Percentiles rank a stretch among this genome's conserved stretches.
Evolutionary conservation across 1,140 invertebrate species (phyloP).

Genomic region (Nylanderia fulva): DNA sequence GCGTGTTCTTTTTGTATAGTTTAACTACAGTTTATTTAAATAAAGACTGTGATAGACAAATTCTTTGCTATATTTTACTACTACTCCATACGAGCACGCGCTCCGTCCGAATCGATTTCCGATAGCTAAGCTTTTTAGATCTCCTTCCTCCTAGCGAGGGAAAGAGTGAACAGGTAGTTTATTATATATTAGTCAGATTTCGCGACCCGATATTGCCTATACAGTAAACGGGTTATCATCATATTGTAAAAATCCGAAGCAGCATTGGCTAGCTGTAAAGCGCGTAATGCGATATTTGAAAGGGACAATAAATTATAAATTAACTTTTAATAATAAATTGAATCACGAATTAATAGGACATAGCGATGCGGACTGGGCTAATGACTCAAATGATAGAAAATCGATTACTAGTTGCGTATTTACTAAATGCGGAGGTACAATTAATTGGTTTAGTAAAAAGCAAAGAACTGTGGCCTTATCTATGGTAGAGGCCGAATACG

Average conservation of each 20-base stretch:
- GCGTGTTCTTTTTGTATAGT: too few relatives aligned
- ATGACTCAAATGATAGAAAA: neutral
- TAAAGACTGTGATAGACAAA: too few relatives aligned
- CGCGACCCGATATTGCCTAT: conserved; percentile 1
- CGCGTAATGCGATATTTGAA: conserved; percentile 15
- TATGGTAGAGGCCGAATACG: conserved; percentile 11
- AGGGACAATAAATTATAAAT: neutral
- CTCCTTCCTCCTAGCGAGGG: too few relatives aligned
- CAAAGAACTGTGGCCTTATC: conserved; percentile 17
- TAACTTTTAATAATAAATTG: neutral
- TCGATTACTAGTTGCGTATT: neutral
- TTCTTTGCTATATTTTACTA: too few relatives aligned
- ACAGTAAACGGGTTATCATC: neutral
- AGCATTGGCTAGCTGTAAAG: neutral
- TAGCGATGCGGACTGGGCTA: neutral
- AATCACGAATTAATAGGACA: neutral
- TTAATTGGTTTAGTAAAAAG: neutral
- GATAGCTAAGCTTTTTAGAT: too few relatives aligned
- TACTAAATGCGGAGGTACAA: neutral
- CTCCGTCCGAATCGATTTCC: too few relatives aligned
- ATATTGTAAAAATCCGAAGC: neutral
- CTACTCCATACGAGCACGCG: too few relatives aligned
- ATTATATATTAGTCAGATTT: conserved; percentile 12
- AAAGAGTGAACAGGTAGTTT: too few relatives aligned
- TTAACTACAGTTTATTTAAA: too few relatives aligned